Conservation (phyloP, 2,797 vertebrate genomes). For the Pelobates cultripes region DNA sequence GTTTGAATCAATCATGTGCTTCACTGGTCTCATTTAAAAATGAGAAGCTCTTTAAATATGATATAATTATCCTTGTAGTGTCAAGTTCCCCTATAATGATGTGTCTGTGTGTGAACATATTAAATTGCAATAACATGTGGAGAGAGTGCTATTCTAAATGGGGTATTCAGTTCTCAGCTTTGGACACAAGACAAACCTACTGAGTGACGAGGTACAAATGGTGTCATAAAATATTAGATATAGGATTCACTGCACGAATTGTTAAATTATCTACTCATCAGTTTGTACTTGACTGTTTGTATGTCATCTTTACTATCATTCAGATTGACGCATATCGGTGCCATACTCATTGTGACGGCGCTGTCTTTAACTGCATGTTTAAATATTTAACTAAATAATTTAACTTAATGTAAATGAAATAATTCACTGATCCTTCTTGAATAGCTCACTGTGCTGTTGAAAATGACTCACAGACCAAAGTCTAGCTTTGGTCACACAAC, state of each 20-base stretch:
- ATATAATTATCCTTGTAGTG: slow-evolving; percentile 82
- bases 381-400: too few species aligned
- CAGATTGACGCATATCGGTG: too few species aligned
- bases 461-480: too few species aligned
- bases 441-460: too few species aligned
- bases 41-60: slow-evolving; percentile 72
- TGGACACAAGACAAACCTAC: slow-evolving; percentile 73
- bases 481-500: too few species aligned
- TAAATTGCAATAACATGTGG: slow-evolving; percentile 97
- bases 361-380: too few species aligned
- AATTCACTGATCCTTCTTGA: too few species aligned
- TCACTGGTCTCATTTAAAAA: slow-evolving; percentile 56
- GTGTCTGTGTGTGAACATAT: slow-evolving; percentile 98
- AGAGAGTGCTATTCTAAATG: slow-evolving; percentile 86
- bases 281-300: neutral
- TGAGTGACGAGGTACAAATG: slow-evolving; percentile 96
- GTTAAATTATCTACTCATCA: slow-evolving; percentile 58
- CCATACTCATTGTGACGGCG: too few species aligned
- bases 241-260: neutral
- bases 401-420: too few species aligned
- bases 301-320: too few species aligned
- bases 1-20: slow-evolving; percentile 58
- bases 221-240: slow-evolving; percentile 71
- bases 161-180: slow-evolving; percentile 84
- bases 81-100: slow-evolving; percentile 93